Evolutionary conservation across 2,888 invertebrate species (phyloP), one percentile per base, ranked within the genome.

Genomic region (Lepidocyrtoides sp.): DNA sequence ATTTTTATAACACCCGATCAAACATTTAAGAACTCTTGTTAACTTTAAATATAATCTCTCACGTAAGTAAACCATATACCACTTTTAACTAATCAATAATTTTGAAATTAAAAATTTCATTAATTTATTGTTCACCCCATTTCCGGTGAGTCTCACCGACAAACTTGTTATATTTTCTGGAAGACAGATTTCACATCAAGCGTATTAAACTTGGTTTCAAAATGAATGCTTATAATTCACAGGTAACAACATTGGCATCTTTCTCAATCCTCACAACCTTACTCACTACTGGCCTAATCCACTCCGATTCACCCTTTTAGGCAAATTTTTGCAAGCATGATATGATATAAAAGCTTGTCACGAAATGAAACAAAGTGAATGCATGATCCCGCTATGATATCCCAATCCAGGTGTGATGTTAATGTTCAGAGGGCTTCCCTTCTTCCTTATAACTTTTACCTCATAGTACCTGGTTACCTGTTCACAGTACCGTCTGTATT

Each of bases 381-480:
- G 54, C 48, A 41, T 81, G 86, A 79, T 92, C 92, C 92, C 92
- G 92, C 92, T 92, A 92, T 88, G 85, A 87, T 54, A 87, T 54
- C 66, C 57, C 60, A 81, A 91, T 87, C 88, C 88, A 90, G 92
- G 89, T 92, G 87, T 83, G 83, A 90, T 89, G 86, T 84, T 84
- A 72, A 29, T n/a, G 2, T 69, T 23, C 2, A 36, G 7, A 29
- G 29, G 7, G n/a, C n/a, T n/a, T n/a, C n/a, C n/a, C n/a, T n/a
- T n/a, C n/a, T n/a, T n/a, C n/a, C n/a, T n/a, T n/a, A n/a, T n/a
- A n/a, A n/a, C n/a, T n/a, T n/a, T n/a, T n/a, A n/a, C n/a, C n/a
- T n/a, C n/a, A n/a, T n/a, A n/a, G n/a, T n/a, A n/a, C n/a, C n/a
- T n/a, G n/a, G n/a, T n/a, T n/a, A n/a, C n/a, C n/a, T n/a, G n/a